Evolutionary conservation across 2,797 vertebrate species (phyloP).

Genomic region (Mormyrus hasselquistii): DNA sequence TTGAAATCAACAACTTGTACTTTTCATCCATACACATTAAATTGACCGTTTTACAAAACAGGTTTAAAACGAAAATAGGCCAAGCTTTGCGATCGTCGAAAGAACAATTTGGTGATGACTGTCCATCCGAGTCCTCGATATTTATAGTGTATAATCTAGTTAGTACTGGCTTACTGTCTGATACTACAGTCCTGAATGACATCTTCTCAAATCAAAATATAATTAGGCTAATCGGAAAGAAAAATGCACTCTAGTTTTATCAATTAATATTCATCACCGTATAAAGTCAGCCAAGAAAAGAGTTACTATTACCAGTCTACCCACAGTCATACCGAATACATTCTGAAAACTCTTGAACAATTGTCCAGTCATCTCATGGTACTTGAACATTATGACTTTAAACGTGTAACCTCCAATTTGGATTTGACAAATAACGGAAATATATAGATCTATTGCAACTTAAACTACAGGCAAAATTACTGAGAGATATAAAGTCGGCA

Average conservation of each 20-base stretch:
- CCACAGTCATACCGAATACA: background rate
- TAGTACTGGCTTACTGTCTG: conserved; percentile 5
- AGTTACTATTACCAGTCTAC: background rate
- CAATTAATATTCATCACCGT: background rate
- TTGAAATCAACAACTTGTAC: background rate
- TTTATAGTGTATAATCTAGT: conserved; percentile 38
- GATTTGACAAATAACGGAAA: background rate
- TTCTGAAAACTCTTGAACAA: background rate
- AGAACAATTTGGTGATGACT: conserved; percentile 37
- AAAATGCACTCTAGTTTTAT: background rate
- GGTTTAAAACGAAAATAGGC: background rate
- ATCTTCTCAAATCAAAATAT: conserved; percentile 9
- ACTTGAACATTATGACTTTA: background rate
- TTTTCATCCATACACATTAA: background rate
- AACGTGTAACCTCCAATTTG: background rate
- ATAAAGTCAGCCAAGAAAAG: background rate
- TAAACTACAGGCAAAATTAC: background rate
- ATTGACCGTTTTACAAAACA: background rate
- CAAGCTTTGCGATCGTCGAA: conserved; percentile 38
- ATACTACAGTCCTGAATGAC: conserved; percentile 8
- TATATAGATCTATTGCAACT: background rate
- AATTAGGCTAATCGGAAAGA: background rate
- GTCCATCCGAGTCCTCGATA: conserved; percentile 19
- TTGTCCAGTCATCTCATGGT: background rate
- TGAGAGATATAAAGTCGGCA: background rate